Conservation (phyloP, 2,113 vertebrate genomes). For the Malurus melanocephalus region DNA sequence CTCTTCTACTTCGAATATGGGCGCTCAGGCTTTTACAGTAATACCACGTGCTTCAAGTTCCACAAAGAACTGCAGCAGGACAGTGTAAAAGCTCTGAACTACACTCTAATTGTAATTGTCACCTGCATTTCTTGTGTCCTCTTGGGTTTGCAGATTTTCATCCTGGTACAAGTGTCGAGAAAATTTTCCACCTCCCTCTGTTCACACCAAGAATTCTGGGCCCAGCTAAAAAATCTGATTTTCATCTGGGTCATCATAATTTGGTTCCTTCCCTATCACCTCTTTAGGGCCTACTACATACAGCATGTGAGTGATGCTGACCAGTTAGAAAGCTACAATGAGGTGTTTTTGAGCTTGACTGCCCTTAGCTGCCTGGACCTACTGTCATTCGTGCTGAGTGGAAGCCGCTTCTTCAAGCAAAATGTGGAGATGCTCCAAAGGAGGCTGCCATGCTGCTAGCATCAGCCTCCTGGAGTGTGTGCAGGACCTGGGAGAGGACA, state of each 20-base stretch:
- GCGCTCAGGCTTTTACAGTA: neutral
- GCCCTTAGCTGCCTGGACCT: conserved; percentile 86
- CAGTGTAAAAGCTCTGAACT: conserved; percentile 68
- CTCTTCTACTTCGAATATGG: conserved; percentile 72
- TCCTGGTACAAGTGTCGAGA: conserved; percentile 63
- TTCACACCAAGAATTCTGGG: conserved; percentile 85
- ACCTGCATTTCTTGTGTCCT: conserved; percentile 59
- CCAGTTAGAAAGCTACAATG: conserved; percentile 71
- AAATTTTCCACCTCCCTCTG: conserved; percentile 61
- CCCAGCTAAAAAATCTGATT: conserved; percentile 83
- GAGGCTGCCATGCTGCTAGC: conserved; percentile 54
- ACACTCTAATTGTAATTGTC: conserved; percentile 58
- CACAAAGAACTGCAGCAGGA: neutral
- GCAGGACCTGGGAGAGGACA: rapidly evolving
- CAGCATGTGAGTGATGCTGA: neutral
- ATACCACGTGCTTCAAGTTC: conserved; percentile 77
- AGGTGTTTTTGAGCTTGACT: conserved; percentile 85
- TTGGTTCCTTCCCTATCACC: conserved; percentile 86
- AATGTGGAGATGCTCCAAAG: conserved; percentile 33
- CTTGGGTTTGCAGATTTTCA: conserved; percentile 72
- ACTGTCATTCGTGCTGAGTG: conserved; percentile 68
- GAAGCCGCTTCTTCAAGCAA: conserved; percentile 65
- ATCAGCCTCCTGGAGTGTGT: rapidly evolving
- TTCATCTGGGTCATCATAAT: conserved; percentile 83
- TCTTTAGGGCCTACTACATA: conserved; percentile 82